Evolutionary conservation across 2,888 invertebrate species (phyloP).

Genomic region (Dasypogon diadema): DNA sequence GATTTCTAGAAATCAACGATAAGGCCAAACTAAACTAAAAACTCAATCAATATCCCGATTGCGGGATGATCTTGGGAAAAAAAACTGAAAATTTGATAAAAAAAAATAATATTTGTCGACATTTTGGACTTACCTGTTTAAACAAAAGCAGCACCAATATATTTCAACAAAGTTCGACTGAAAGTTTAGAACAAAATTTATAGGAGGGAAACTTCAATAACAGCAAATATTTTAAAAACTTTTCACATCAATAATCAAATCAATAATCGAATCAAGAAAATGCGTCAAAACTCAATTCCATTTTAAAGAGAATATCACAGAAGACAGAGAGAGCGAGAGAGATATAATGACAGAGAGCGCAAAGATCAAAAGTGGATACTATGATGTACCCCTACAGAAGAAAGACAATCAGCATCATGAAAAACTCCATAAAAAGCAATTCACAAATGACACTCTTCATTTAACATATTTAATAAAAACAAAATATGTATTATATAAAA

Average conservation of each 20-base stretch:
- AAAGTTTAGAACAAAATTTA: constrained; percentile 44
- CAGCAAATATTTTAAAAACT: constrained; percentile 29
- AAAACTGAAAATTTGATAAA: no score
- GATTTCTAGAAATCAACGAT: no score
- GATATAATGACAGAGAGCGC: no score
- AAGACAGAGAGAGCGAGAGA: constrained; percentile 20
- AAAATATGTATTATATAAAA: not conserved
- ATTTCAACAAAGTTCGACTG: constrained; percentile 43
- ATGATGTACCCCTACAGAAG: constrained; percentile 9
- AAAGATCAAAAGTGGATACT: constrained; percentile 17
- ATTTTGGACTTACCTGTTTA: constrained; percentile 27
- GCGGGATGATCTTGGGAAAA: no score
- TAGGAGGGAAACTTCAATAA: constrained; percentile 31
- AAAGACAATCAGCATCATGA: constrained; percentile 38
- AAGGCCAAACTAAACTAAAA: no score
- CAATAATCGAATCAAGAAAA: constrained; percentile 36
- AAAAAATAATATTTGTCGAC: not conserved
- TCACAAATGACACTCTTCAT: constrained; percentile 41
- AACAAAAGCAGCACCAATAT: constrained; percentile 32
- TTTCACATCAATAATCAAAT: constrained; percentile 38
- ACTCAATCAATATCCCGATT: no score
- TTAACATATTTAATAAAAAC: not conserved
- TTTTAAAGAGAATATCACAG: constrained; percentile 35
- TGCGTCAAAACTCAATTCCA: constrained; percentile 27
- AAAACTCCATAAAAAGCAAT: constrained; percentile 37